These are phyloP conservation scores for Apantesis nais DNA, from an alignment of 2,888 invertebrate genomes.

Conservation along the genomic window DNA sequence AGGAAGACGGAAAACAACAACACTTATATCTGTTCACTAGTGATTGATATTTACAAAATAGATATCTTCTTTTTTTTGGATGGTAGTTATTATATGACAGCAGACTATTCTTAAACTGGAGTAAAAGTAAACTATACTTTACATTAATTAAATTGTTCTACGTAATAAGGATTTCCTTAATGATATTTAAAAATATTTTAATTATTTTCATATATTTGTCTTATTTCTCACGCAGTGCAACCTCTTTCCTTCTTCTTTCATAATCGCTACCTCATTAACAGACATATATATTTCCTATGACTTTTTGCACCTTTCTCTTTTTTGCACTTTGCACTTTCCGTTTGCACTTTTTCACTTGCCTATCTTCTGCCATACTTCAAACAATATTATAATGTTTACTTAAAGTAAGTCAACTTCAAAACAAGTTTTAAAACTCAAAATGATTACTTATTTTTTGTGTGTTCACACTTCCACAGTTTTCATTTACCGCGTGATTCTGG, in stretches of 20 bases:
- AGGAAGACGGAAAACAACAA: not conserved
- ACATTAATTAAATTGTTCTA: too few relatives aligned
- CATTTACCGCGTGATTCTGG: constrained; percentile 50
- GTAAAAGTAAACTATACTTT: too few relatives aligned
- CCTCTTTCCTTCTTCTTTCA: not conserved
- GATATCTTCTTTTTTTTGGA: not conserved
- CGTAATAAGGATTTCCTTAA: not conserved
- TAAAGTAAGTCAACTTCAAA: not conserved
- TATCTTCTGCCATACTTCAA: not conserved
- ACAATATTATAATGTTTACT: not conserved
- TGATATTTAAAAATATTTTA: not conserved
- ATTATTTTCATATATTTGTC: not conserved
- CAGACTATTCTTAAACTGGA: not conserved
- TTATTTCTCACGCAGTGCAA: too few relatives aligned
- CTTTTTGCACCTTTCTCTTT: not conserved
- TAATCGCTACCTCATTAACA: not conserved
- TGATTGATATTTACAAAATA: not conserved
- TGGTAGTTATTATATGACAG: not conserved
- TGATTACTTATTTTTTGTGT: not conserved
- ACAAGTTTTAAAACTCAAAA: not conserved
- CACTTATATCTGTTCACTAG: not conserved
- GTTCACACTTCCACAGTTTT: constrained; percentile 37
- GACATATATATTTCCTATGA: not conserved
- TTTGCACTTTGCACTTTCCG: too few relatives aligned
- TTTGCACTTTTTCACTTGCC: too few relatives aligned